Base-by-base conservation (phyloP, 2,888 invertebrate genomes). In the Xanthorhoe spadicearia region DNA sequence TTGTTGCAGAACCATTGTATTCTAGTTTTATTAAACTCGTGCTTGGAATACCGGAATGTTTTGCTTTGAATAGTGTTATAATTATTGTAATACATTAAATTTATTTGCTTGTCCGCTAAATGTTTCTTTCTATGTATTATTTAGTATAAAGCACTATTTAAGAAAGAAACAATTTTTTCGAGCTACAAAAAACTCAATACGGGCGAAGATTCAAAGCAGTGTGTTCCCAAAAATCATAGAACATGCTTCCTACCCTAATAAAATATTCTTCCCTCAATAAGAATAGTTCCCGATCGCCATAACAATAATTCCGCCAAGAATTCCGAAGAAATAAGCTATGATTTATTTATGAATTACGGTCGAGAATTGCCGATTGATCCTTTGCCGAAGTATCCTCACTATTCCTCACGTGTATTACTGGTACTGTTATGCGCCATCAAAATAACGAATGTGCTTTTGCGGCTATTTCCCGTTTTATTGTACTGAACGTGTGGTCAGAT, bases 291-390 rank as follows among this genome's bases (percentile, higher is more conserved):
- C 48, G 60, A 56, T 62, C 59, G 32, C 59, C 28, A 62, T 67
- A 63, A 61, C 63, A 68, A 64, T 64, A 64, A 69, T 71, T 73
- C 69, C 49, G 53, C 8, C 56, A 67, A 68, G 65, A 64, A 74
- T 77, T 70, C 71, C 66, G 35, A 61, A 66, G 68, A 69, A 71
- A 73, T 75, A 68, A 69, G 38, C 64, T 48, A 76, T 74, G 74
- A 78, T 75, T 72, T 76, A 78, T 79, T 77, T 71, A 71, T 69
- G 66, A 74, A 76, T 77, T 74, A 64, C 66, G 68, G 51, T 56
- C 57, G 51, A 46, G 65, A 64, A 73, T 66, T 64, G 68, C 66
- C 62, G 63, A 70, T 64, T 67, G 69, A 73, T 71, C 66, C 68
- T 58, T 62, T 66, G 66, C 63, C 50, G 58, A 50, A 52, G 58